These are phyloP conservation scores for Drosophila virilis DNA, from an alignment of 1,140 invertebrate species.

Conservation along the genomic window DNA sequence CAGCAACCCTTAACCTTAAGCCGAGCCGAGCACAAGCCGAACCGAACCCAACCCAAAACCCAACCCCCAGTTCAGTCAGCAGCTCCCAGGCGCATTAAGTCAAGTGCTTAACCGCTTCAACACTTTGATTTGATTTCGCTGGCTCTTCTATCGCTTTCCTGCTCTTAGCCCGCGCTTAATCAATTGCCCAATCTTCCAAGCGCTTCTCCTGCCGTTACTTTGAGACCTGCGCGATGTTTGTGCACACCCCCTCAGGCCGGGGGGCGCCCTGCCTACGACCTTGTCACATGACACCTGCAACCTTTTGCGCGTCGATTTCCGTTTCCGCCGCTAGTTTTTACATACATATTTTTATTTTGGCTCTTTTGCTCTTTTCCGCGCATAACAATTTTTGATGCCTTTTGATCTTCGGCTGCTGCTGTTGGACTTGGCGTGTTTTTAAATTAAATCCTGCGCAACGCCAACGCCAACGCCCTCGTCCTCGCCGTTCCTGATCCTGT, in stretches of 20 bases:
- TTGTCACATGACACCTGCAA: conserved; percentile 81
- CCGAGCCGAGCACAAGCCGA: neutral
- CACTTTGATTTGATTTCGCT: conserved; percentile 78
- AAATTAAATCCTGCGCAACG: conserved; percentile 74
- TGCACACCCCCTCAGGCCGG: conserved; percentile 8
- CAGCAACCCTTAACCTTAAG: conserved; percentile 63
- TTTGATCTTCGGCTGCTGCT: conserved; percentile 72
- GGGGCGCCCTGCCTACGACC: conserved; percentile 47
- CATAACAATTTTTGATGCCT: conserved; percentile 74
- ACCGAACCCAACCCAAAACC: neutral
- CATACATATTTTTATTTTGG: conserved; percentile 9
- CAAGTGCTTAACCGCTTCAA: conserved; percentile 75
- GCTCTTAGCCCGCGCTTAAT: conserved; percentile 8
- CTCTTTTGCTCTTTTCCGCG: conserved; percentile 44
- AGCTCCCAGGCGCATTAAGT: conserved; percentile 34
- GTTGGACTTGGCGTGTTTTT: conserved; percentile 81
- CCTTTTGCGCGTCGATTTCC: conserved; percentile 81
- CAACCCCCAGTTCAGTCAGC: neutral
- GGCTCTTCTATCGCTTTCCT: conserved; percentile 19
- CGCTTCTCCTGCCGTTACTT: conserved; percentile 5
- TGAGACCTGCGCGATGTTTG: conserved; percentile 49
- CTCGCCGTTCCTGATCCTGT: neutral
- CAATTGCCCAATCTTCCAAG: conserved; percentile 6
- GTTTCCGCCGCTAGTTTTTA: conserved; percentile 71
- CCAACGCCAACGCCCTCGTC: neutral